phyloP scores from a whole-genome alignment of 2,113 vertebrate species.

The Rhinopomastus cyanomelas region DNA sequence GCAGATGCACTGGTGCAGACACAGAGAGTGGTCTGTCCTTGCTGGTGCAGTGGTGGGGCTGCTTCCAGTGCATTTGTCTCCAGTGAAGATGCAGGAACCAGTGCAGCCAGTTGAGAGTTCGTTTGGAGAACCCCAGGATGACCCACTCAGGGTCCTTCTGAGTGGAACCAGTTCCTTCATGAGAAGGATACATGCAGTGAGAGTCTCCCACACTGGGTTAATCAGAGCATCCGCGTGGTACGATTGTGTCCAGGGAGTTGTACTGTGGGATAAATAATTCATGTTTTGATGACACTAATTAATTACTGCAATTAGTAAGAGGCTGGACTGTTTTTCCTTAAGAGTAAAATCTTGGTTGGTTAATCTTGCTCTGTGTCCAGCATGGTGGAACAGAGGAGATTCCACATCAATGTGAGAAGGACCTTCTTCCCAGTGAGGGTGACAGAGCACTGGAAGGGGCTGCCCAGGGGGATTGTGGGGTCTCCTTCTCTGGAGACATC shows the following conservation, averaged over 20 bases:
- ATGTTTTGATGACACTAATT: conserved; percentile 32
- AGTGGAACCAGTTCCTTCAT: not conserved
- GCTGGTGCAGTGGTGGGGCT: too few relatives aligned
- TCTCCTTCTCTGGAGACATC: too few relatives aligned
- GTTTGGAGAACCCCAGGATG: not conserved
- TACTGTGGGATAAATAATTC: conserved; percentile 48
- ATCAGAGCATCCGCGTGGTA: not conserved
- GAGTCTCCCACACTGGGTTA: not conserved
- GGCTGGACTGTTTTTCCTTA: not conserved
- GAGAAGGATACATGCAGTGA: not conserved
- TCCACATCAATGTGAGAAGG: too few relatives aligned
- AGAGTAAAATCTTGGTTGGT: not conserved
- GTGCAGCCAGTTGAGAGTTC: too few relatives aligned
- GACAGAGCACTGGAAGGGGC: too few relatives aligned
- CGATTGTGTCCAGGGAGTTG: not conserved
- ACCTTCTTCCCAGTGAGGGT: too few relatives aligned
- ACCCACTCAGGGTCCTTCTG: accelerated
- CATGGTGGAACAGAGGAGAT: too few relatives aligned
- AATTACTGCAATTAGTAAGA: conserved; percentile 20
- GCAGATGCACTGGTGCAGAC: too few relatives aligned
- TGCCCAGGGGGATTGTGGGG: too few relatives aligned
- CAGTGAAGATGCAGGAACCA: too few relatives aligned
- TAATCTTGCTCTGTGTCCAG: not conserved
- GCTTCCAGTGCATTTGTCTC: too few relatives aligned
- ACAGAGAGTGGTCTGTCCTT: too few relatives aligned